Evolutionary conservation across 2,888 invertebrate species (phyloP), one percentile per base, ranked within the genome.

Genomic region (Anarsia innoxiella): DNA sequence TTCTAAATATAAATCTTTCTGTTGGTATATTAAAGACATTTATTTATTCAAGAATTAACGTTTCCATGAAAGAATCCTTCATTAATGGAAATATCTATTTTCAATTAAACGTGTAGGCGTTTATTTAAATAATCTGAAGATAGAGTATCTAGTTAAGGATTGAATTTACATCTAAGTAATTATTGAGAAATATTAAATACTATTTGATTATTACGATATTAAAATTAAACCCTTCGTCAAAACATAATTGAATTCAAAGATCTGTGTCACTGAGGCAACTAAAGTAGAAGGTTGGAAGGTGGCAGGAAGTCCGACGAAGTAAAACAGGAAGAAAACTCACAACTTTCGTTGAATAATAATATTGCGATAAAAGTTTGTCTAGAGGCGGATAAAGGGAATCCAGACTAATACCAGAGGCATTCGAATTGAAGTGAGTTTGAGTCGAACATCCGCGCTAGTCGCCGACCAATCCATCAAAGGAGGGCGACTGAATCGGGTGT

Each of bases 381-480:
- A 67, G 61, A 56, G 53, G 62, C 67, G 64, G 60, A 55, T 55
- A 67, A 59, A 63, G 73, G 75, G 76, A 75, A 80, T 75, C 70
- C 75, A 69, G 71, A 73, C 76, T 73, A 74, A 75, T 68, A 67
- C 68, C 61, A 65, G n/a, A n/a, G 62, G 64, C 66, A 62, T 65
- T 61, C 44, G 64, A 72, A 77, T 77, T 75, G 64, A 69, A 66
- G 66, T 59, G 73, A 72, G 74, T 72, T 78, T 75, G 66, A 73
- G 70, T 71, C 68, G 77, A 79, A 75, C 76, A 79, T 78, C 75
- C 80, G 69, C 71, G 69, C 70, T 74, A 76, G 77, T 80, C 80
- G 79, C 77, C 76, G 72, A 77, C 83, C 83, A 83, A 84, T 84
- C 84, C 84, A 84, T 84, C 84, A 84, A 82, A 82, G 82, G 77